Conservation (phyloP, 92 coral and sea anemone genomes). For the Epizoanthus stellaris region DNA sequence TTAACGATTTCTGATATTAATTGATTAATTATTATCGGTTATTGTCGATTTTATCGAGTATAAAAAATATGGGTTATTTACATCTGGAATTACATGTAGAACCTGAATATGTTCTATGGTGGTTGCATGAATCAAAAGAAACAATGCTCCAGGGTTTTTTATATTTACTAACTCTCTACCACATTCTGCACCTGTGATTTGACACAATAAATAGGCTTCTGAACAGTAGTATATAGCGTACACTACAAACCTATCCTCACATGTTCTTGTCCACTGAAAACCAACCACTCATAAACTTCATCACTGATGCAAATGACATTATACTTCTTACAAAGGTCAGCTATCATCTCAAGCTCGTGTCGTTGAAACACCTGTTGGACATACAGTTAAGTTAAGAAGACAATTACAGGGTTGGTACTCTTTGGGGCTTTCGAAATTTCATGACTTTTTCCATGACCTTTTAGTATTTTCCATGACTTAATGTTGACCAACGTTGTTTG, state of each 20-base stretch:
- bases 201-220: neutral
- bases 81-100: neutral
- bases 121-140: neutral
- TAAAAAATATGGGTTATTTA: neutral
- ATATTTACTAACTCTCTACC: no score
- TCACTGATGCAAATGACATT: conserved; percentile 94
- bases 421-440: no score
- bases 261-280: conserved; percentile 82
- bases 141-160: no score
- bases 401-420: neutral
- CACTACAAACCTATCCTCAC: conserved; percentile 79
- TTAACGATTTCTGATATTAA: no score
- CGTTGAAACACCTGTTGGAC: conserved; percentile 73
- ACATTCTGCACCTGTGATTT: neutral
- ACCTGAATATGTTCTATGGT: neutral
- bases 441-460: neutral
- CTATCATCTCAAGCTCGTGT: conserved; percentile 89
- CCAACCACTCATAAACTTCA: conserved; percentile 98
- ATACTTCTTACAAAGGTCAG: conserved; percentile 84
- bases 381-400: neutral
- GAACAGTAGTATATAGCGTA: neutral
- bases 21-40: no score
- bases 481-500: no score
- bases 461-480: neutral
- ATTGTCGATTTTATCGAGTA: no score